Evolutionary conservation across 2,113 vertebrate genomes (phyloP), one percentile per base, ranked within the genome.

Genomic region (Myodes glareolus): DNA sequence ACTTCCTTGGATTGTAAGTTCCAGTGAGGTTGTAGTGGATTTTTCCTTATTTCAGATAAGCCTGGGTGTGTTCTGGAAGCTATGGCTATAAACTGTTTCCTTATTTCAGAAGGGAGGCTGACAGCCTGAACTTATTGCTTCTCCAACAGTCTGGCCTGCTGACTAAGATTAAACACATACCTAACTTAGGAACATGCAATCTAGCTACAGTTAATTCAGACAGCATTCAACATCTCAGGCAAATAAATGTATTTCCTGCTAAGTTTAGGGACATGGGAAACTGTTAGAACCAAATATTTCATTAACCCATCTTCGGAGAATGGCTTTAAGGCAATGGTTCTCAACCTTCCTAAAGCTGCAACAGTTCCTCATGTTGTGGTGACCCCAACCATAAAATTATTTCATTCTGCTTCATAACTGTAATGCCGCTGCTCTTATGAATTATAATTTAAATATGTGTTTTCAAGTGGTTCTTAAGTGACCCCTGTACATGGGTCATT

Each of bases 271-370:
- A 92, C 73, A 55, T 9, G 16, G 76, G 93, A 88, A 80, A 96
- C 50, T 13, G 11, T 39, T 8, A 88, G 31, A 14, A 47, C 25
- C 14, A 95, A 9, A 47, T 47, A 90, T 17, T 78, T 91, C 19
- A 78, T 84, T 88, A 95, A 33, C n/a, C 68, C 90, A 78, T 61
- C 47, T 92, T 84, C 42, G 36, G 55, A 93, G 73, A 97, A 93
- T 17, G n/a, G n/a, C 6, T 73, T 78, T 50, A 82, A 29, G n/a
- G 55, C 7, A 42, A 27, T 29, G n/a, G 55, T 29, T 84, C 55
- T 63, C n/a, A 84, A 29, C 58, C 81, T 84, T 42, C 55, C 81
- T 42, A 84, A 63, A 17, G 11, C 25, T 84, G 14, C 1, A 4
- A 42, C 2, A 82, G 12, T 27, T 82, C 81, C 25, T 84, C n/a